Evolutionary conservation across 2,888 invertebrate genomes (phyloP).

Genomic region (Rhodophaea formosa): DNA sequence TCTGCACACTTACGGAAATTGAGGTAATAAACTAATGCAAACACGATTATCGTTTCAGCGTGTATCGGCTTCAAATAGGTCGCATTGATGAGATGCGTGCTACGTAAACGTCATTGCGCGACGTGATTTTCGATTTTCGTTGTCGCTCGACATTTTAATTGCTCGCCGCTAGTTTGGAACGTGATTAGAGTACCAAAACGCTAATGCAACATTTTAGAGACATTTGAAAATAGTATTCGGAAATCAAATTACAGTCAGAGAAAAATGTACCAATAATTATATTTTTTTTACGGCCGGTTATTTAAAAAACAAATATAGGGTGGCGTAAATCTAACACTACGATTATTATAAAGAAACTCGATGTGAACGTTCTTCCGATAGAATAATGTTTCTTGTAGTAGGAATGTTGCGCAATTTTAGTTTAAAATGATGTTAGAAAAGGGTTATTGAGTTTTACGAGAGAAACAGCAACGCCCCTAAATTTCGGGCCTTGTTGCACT

Average conservation of each 20-base stretch:
- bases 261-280: too few species aligned
- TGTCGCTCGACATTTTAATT: conserved; percentile 16
- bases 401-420: too few species aligned
- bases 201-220: background rate
- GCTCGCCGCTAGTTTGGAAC: conserved; percentile 5
- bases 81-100: conserved; percentile 21
- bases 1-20: conserved; percentile 49
- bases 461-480: too few species aligned
- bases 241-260: background rate
- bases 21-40: conserved; percentile 51
- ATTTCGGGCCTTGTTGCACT: too few species aligned
- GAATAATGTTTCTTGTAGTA: too few species aligned
- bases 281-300: too few species aligned
- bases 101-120: conserved; percentile 14
- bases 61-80: conserved; percentile 41
- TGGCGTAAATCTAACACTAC: too few species aligned
- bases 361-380: too few species aligned
- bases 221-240: background rate
- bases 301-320: too few species aligned
- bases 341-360: too few species aligned
- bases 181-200: conserved; percentile 14
- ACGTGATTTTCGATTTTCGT: conserved; percentile 15
- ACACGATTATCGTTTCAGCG: conserved; percentile 48
- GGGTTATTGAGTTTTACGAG: too few species aligned
- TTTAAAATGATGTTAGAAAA: too few species aligned